A percentile compares a stretch with the other conserved stretches of the same genome.
Conservation (phyloP, 2,888 invertebrate genomes). For the Eupithecia vulgata region DNA sequence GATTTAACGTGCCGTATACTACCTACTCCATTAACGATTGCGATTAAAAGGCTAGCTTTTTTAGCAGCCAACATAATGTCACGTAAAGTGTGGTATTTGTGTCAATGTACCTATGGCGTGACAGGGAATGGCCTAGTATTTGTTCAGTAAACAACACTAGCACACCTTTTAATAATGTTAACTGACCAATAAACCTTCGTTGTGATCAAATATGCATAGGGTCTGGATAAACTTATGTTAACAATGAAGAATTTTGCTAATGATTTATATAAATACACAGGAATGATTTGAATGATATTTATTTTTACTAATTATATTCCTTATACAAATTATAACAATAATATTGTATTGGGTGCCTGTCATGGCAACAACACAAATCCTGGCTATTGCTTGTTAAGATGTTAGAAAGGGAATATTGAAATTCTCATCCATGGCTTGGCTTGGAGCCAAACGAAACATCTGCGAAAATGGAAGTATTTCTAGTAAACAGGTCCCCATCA, state of each 20-base stretch:
- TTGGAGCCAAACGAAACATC: slow-evolving; percentile 29
- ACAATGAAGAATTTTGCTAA: slow-evolving; percentile 30
- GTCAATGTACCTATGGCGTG: slow-evolving; percentile 62
- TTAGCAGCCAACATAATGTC: slow-evolving; percentile 40
- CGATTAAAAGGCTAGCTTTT: slow-evolving; percentile 24
- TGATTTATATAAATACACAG: background rate
- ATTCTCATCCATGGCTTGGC: slow-evolving; percentile 27
- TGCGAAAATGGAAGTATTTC: slow-evolving; percentile 18
- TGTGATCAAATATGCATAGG: slow-evolving; percentile 41
- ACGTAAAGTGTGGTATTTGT: slow-evolving; percentile 63
- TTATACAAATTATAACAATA: background rate
- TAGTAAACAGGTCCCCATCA: slow-evolving; percentile 9
- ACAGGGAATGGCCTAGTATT: slow-evolving; percentile 56
- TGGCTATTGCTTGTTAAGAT: background rate
- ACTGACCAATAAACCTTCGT: slow-evolving; percentile 36
- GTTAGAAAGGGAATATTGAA: background rate
- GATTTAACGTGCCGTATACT: slow-evolving; percentile 8
- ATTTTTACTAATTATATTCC: background rate
- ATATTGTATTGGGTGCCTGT: background rate
- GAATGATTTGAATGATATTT: background rate
- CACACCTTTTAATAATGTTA: slow-evolving; percentile 34
- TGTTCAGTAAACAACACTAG: slow-evolving; percentile 46
- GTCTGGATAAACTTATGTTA: slow-evolving; percentile 28
- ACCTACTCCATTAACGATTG: slow-evolving; percentile 16
- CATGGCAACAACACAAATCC: background rate